These are phyloP conservation scores for Nipponia nippon DNA, from an alignment of 2,113 vertebrate genomes.

Conservation along the genomic window DNA sequence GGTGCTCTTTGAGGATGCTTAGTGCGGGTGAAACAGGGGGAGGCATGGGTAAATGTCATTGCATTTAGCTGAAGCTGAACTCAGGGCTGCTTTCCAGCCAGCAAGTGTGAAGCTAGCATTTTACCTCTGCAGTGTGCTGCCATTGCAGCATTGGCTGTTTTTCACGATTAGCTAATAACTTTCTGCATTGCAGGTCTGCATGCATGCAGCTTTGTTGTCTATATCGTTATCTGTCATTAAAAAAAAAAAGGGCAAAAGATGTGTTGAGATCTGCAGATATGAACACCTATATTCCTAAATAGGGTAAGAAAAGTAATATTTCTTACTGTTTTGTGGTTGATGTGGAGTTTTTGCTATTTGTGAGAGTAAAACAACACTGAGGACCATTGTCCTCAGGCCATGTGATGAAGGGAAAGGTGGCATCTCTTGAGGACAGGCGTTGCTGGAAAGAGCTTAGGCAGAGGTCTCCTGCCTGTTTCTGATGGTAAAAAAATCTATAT, in stretches of 20 bases:
- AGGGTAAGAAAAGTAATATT: neutral
- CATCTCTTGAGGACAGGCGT: fast-evolving
- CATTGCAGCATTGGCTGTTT: neutral
- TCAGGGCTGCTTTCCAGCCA: slow-evolving; percentile 3
- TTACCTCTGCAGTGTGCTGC: neutral
- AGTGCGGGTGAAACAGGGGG: fast-evolving
- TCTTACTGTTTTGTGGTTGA: neutral
- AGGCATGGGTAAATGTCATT: neutral
- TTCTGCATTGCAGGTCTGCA: slow-evolving; percentile 25
- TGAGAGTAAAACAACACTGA: neutral
- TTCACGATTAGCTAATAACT: neutral
- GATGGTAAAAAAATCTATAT: neutral
- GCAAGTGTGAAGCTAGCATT: neutral
- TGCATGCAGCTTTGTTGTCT: neutral
- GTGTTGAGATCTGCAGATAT: neutral
- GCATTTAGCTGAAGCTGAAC: neutral
- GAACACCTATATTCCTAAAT: neutral
- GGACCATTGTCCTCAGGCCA: neutral
- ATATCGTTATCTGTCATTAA: neutral
- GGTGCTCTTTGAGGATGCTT: neutral
- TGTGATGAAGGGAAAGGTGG: neutral
- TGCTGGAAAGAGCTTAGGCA: neutral
- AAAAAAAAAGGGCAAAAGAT: neutral
- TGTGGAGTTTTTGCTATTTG: neutral
- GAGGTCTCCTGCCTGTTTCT: neutral